Evolutionary conservation across 2,888 invertebrate genomes (phyloP).

Genomic region (Rhimphoctona megacephalus): DNA sequence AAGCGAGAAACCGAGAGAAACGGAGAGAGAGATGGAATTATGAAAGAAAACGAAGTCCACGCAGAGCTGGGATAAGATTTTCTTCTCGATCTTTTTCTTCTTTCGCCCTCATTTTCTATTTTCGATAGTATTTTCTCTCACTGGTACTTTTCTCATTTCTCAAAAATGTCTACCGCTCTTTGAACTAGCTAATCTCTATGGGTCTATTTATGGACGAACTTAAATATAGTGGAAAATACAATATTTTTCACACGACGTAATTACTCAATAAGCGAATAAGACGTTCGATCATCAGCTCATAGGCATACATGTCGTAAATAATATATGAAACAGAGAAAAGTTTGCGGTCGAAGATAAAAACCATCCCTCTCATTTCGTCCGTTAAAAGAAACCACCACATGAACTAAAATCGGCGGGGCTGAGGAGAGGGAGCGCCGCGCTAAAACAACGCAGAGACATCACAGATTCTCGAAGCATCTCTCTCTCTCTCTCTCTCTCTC

Average conservation of each 20-base stretch:
- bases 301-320: conserved; percentile 43
- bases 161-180: too few relatives aligned
- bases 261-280: conserved; percentile 34
- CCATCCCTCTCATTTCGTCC: conserved; percentile 59
- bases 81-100: conserved; percentile 71
- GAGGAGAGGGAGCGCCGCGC: conserved; percentile 55
- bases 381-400: conserved; percentile 60
- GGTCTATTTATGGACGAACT: neutral
- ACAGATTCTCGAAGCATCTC: conserved; percentile 66
- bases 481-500: neutral
- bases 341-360: conserved; percentile 66
- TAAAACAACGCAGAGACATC: conserved; percentile 67
- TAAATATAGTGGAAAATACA: neutral
- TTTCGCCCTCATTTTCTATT: neutral
- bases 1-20: conserved; percentile 64
- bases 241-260: neutral
- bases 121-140: neutral
- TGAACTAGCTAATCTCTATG: neutral
- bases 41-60: conserved; percentile 43
- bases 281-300: conserved; percentile 22
- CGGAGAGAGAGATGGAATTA: conserved; percentile 26
- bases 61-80: conserved; percentile 80
- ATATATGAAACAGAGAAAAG: conserved; percentile 38
- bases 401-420: conserved; percentile 67
- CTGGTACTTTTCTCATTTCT: neutral